These are phyloP conservation scores for Bedellia somnulentella DNA, from an alignment of 2,888 invertebrate genomes.

Conservation along the genomic window DNA sequence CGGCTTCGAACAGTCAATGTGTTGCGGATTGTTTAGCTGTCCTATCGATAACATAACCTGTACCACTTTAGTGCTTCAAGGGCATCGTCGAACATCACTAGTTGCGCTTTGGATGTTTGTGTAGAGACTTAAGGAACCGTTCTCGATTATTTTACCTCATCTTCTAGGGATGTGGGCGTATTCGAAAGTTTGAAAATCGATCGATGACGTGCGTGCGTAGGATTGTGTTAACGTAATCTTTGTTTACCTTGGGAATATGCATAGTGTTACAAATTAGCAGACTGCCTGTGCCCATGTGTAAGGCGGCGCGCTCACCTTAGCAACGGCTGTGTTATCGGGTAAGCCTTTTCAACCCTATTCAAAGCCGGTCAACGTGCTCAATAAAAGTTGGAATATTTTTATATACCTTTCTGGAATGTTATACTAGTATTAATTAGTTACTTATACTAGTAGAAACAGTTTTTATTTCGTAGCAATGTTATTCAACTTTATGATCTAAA, in stretches of 20 bases:
- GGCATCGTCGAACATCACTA: constrained; percentile 31
- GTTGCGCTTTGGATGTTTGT: constrained; percentile 38
- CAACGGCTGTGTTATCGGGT: too few species aligned
- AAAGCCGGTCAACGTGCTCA: too few species aligned
- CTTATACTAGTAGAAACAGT: too few species aligned
- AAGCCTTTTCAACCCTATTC: too few species aligned
- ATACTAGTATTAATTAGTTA: too few species aligned
- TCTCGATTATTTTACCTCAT: constrained; percentile 21
- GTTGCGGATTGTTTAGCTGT: constrained; percentile 44
- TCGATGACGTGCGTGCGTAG: constrained; percentile 58
- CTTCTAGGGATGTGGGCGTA: constrained; percentile 52
- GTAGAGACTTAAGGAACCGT: constrained; percentile 26
- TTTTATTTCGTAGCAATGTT: too few species aligned
- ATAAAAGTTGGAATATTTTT: too few species aligned
- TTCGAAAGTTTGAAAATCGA: constrained; percentile 60
- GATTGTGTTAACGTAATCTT: constrained; percentile 59
- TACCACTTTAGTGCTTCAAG: constrained; percentile 38
- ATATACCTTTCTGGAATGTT: too few species aligned
- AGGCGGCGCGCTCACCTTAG: too few species aligned
- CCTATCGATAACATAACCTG: constrained; percentile 58
- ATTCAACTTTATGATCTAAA: too few species aligned
- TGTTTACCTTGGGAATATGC: constrained; percentile 59
- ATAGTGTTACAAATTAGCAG: constrained; percentile 20
- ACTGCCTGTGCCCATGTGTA: too few species aligned
- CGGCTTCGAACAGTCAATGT: constrained; percentile 54